A percentile compares a stretch with the other conserved stretches of the same genome.
phyloP scores from a whole-genome alignment of 1,140 invertebrate genomes.

The Drosophila melanogaster region Release_6_plus_ISO1_MT NT_037436.4:10933501-10934000 shows the following conservation, averaged over 20 bases:
- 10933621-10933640: constrained; percentile 68
- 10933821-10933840: constrained; percentile 70
- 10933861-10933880: constrained; percentile 24
- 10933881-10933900: constrained; percentile 84
- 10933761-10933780: constrained; percentile 37
- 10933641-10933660: constrained; percentile 77
- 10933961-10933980: constrained; percentile 32
- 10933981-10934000: constrained; percentile 78
- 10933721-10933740: constrained; percentile 10
- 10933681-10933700: constrained; percentile 84
- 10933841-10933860: constrained; percentile 7
- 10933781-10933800: constrained; percentile 55
- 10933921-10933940: constrained; percentile 48
- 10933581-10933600: constrained; percentile 66
- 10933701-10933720: constrained; percentile 75
- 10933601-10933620: constrained; percentile 83
- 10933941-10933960: constrained; percentile 46
- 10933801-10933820: constrained; percentile 65
- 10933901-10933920: constrained; percentile 66
- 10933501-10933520: constrained; percentile 3
- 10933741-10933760: constrained; percentile 33
- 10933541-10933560: constrained; percentile 35
- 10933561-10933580: constrained; percentile 76
- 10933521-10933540: constrained; percentile 44
- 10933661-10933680: constrained; percentile 77